A percentile compares a stretch with the other conserved stretches of the same genome.
Evolutionary conservation across 2,888 invertebrate species (phyloP).

Genomic region (Phaedon cochleariae): DNA sequence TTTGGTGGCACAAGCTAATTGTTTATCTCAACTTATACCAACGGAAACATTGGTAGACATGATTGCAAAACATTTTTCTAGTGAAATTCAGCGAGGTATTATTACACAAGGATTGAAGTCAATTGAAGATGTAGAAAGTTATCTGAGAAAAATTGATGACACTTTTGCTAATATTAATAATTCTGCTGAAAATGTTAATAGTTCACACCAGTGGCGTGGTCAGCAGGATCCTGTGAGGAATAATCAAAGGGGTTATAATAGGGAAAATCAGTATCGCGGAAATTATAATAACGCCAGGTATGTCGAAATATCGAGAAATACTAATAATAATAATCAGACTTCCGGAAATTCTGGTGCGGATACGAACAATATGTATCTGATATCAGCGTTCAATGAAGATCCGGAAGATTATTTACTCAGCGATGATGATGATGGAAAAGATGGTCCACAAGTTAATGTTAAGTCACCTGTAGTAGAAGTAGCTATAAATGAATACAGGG

Average conservation of each 20-base stretch:
- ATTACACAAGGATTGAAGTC: slow-evolving; percentile 1
- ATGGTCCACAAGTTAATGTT: neutral
- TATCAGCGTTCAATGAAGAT: slow-evolving; percentile 1
- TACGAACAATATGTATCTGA: too few relatives aligned
- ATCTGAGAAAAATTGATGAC: neutral
- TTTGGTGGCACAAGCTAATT: neutral
- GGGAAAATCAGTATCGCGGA: too few relatives aligned
- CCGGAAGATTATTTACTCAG: slow-evolving; percentile 2
- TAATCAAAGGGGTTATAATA: too few relatives aligned
- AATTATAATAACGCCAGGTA: too few relatives aligned
- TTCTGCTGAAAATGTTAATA: too few relatives aligned
- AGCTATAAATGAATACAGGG: neutral
- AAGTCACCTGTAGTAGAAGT: neutral
- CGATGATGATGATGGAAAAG: neutral
- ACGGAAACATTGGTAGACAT: neutral
- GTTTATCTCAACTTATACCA: neutral
- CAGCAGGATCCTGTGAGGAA: too few relatives aligned
- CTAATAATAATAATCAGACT: neutral
- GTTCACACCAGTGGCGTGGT: too few relatives aligned
- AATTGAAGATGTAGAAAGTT: slow-evolving; percentile 1
- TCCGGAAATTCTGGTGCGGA: too few relatives aligned
- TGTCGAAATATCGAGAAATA: too few relatives aligned
- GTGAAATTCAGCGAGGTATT: neutral
- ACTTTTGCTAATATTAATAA: too few relatives aligned
- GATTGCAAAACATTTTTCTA: slow-evolving; percentile 1